Conservation (phyloP, 53 echinoderm and acorn worm species). For the Echinometra lucunter region DNA sequence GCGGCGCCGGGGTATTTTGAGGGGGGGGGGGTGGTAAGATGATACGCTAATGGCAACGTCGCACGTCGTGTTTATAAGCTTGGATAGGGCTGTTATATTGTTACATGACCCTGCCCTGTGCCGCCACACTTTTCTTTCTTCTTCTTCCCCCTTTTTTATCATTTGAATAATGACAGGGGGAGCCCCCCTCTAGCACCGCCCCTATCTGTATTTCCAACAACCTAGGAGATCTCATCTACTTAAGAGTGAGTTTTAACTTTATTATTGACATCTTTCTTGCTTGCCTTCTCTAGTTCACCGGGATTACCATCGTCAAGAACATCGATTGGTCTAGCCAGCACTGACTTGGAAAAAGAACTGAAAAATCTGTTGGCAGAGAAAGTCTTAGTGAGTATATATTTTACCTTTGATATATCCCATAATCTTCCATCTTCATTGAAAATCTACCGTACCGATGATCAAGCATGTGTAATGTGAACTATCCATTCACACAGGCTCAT, state of each 20-base stretch:
- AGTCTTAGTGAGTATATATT: background rate
- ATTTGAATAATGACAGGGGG: too few species aligned
- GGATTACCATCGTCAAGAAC: background rate
- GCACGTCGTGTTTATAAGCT: too few species aligned
- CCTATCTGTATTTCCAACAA: too few species aligned
- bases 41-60: too few species aligned
- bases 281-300: background rate
- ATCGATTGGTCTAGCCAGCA: slow-evolving; percentile 31
- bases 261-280: background rate
- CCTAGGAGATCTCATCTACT: background rate
- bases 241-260: background rate
- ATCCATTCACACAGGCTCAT: background rate
- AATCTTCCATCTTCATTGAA: background rate
- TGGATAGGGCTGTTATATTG: too few species aligned
- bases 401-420: background rate
- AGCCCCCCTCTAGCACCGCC: too few species aligned
- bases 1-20: too few species aligned
- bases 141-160: too few species aligned
- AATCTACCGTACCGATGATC: background rate
- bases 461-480: background rate
- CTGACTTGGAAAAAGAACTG: slow-evolving; percentile 36
- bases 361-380: slow-evolving; percentile 45
- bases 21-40: too few species aligned
- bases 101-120: too few species aligned
- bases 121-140: too few species aligned